A percentile compares a stretch with the other conserved stretches of the same genome.
Conservation (phyloP, 1,140 invertebrate genomes). For the Nomia melanderi region DNA sequence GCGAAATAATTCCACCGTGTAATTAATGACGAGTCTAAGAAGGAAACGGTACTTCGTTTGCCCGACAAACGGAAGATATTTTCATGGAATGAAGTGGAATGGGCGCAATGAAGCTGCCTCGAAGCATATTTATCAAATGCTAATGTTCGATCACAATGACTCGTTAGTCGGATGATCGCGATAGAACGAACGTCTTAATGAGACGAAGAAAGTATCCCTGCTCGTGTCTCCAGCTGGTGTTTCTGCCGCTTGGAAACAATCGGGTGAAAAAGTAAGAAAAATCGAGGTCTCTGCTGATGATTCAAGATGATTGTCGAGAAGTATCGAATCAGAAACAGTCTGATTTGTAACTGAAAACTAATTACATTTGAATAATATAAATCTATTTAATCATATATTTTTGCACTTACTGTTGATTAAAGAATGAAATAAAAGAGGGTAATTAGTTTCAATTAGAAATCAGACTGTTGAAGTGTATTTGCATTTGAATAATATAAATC, state of each 20-base stretch:
- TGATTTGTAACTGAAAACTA: too few species aligned
- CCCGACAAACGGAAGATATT: neutral
- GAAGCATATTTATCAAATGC: neutral
- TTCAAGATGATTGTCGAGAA: too few species aligned
- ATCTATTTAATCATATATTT: too few species aligned
- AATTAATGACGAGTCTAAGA: constrained; percentile 2
- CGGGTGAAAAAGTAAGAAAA: neutral
- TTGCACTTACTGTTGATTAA: too few species aligned
- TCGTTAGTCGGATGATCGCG: neutral
- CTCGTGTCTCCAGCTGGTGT: neutral
- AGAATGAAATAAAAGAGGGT: too few species aligned
- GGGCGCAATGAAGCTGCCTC: neutral
- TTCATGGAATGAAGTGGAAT: neutral
- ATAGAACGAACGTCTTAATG: neutral
- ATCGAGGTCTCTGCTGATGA: neutral
- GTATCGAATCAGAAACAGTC: too few species aligned
- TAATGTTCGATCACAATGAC: neutral
- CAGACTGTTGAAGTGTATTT: too few species aligned
- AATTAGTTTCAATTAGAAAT: too few species aligned
- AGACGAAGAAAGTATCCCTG: neutral
- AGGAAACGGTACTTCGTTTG: neutral
- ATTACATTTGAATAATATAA: too few species aligned
- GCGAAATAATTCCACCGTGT: neutral
- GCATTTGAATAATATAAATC: too few species aligned
- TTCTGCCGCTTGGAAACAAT: neutral